phyloP scores from a whole-genome alignment of 2,888 invertebrate genomes.

The Melanchra persicariae region DNA sequence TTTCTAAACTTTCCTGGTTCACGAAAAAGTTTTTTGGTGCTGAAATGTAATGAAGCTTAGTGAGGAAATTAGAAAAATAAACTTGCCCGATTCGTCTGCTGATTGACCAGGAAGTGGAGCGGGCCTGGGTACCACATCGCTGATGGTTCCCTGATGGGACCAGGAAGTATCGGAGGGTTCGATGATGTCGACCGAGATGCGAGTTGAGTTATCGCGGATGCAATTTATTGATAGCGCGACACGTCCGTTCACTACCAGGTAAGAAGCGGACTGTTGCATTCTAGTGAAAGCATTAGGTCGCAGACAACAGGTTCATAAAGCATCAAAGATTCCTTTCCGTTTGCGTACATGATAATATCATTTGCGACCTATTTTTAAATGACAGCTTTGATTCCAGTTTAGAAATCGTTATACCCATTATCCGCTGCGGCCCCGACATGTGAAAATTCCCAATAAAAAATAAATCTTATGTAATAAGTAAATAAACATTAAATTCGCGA shows the following conservation, averaged over 20 bases:
- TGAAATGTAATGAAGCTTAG: constrained; percentile 44
- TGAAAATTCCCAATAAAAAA: no score
- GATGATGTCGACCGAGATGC: neutral
- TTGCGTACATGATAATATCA: no score
- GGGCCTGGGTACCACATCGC: neutral
- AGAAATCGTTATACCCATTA: neutral
- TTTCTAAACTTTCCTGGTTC: constrained; percentile 47
- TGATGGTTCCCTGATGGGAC: neutral
- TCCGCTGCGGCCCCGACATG: no score
- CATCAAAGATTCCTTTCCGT: neutral
- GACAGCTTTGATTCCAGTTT: neutral
- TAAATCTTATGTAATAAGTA: no score
- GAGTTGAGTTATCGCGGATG: constrained; percentile 4
- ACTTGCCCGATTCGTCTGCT: neutral
- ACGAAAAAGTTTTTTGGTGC: constrained; percentile 47
- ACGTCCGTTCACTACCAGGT: neutral
- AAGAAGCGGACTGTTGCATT: constrained; percentile 23
- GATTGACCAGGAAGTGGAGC: accelerated
- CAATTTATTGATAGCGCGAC: constrained; percentile 12
- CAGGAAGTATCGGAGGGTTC: neutral
- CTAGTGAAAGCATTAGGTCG: neutral
- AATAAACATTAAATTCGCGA: no score
- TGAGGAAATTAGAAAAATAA: constrained; percentile 1
- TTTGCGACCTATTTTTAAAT: neutral
- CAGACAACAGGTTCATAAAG: neutral